A percentile compares a stretch with the other conserved stretches of the same genome.
Evolutionary conservation across 2,888 invertebrate species (phyloP).

Genomic region (Cepaea hortensis): DNA sequence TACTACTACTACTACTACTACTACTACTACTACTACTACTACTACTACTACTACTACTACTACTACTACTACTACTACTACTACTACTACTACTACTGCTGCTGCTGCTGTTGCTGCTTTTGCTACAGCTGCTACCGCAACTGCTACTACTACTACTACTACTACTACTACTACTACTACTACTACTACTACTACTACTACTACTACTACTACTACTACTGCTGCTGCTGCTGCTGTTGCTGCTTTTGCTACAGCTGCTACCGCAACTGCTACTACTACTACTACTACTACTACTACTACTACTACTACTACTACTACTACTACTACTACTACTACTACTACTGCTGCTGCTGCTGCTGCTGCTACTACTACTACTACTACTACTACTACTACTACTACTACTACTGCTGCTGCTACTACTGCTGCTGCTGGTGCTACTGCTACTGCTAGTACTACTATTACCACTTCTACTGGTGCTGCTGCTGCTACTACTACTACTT

Average conservation of each 20-base stretch:
- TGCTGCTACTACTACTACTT: not conserved
- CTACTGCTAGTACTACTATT: not conserved
- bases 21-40: no score
- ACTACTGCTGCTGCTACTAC: not conserved
- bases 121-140: no score
- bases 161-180: no score
- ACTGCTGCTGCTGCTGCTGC: not conserved
- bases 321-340: not conserved
- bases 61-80: no score
- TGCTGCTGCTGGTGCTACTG: not conserved
- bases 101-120: no score
- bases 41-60: no score
- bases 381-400: not conserved
- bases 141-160: no score
- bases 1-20: no score
- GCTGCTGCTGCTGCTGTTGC: not conserved
- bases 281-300: not conserved
- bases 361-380: not conserved
- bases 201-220: no score
- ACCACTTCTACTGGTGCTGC: not conserved
- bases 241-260: not conserved
- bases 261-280: not conserved
- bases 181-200: no score
- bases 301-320: not conserved
- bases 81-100: no score